Evolutionary conservation across 2,888 invertebrate species (phyloP).

Genomic region (Polydrusus tereticollis): DNA sequence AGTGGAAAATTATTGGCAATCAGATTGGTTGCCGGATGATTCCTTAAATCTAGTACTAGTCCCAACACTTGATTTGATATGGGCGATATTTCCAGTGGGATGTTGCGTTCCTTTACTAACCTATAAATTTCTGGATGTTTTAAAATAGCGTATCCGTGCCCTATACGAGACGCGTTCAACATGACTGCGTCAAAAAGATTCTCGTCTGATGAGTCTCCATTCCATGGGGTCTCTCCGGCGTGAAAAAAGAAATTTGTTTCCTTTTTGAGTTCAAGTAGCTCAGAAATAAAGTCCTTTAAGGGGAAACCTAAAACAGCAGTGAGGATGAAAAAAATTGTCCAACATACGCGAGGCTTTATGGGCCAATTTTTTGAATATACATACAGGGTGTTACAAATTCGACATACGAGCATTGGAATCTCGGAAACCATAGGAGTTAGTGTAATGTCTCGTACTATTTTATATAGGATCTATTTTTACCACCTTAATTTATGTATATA

Average conservation of each 20-base stretch:
- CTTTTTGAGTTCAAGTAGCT: constrained; percentile 51
- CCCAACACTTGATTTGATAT: constrained; percentile 77
- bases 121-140: constrained; percentile 79
- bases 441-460: too few relatives aligned
- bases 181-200: constrained; percentile 83
- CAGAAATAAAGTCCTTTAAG: constrained; percentile 72
- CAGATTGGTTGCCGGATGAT: constrained; percentile 78
- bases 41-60: constrained; percentile 78
- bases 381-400: too few relatives aligned
- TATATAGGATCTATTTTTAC: too few relatives aligned
- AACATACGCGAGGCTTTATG: too few relatives aligned
- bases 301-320: constrained; percentile 67
- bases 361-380: too few relatives aligned
- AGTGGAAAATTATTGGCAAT: constrained; percentile 78
- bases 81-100: constrained; percentile 83
- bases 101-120: constrained; percentile 71
- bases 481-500: too few relatives aligned
- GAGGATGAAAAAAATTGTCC: too few relatives aligned
- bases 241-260: constrained; percentile 60
- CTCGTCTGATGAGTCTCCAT: constrained; percentile 75
- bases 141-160: constrained; percentile 80
- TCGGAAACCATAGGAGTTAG: too few relatives aligned
- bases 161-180: constrained; percentile 80
- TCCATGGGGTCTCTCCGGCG: constrained; percentile 83
- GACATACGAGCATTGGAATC: too few relatives aligned